Evolutionary conservation across 1,140 invertebrate genomes (phyloP), one percentile per base, ranked within the genome.

Genomic region (Drosophila trapezifrons): DNA sequence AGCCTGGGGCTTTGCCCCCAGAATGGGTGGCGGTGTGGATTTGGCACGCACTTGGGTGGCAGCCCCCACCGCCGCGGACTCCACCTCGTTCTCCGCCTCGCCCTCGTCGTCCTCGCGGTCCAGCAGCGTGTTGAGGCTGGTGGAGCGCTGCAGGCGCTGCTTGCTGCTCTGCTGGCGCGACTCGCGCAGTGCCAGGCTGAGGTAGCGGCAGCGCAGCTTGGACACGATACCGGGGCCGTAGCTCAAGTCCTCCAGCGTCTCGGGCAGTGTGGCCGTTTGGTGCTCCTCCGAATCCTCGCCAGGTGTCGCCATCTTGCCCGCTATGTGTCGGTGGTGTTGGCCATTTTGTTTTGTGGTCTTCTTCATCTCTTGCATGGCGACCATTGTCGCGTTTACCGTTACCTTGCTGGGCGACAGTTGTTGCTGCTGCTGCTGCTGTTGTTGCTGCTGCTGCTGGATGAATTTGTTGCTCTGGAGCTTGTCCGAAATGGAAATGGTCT

Each of bases 211-310:
- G 85, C 96, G 95, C 45, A 98, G 93, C 82, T 96, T 96, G 77
- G 96, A 97, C 5, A 98, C 97, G 81, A 98, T 98, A 8, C 97
- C 97, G 10, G 97, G 97, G 0, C 97, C 97, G 93, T 98, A 98
- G 76, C 96, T 95, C 18, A 98, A 92, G 83, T 98, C 97, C 92
- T 97, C 96, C 43, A 37, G 66, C 27, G 66, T 72, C 37, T 54
- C 81, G 46, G 37, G 6, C 46, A 43, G 17, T 57, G 64, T 25
- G 55, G 55, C 18, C 18, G 51, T 8, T 13, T 54, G 51, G 51
- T 54, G 51, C 32, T 54, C 25, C 60, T 60, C 15, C 60, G 49
- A 12, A 18, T 47, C 78, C 66, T 29, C 70, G 57, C 37, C 82
- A 56, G 51, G 13, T 54, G 51, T 4, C 51, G 51, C 51, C 51